Conservation (phyloP, 1,140 invertebrate species). For the Vanessa tameamea region DNA sequence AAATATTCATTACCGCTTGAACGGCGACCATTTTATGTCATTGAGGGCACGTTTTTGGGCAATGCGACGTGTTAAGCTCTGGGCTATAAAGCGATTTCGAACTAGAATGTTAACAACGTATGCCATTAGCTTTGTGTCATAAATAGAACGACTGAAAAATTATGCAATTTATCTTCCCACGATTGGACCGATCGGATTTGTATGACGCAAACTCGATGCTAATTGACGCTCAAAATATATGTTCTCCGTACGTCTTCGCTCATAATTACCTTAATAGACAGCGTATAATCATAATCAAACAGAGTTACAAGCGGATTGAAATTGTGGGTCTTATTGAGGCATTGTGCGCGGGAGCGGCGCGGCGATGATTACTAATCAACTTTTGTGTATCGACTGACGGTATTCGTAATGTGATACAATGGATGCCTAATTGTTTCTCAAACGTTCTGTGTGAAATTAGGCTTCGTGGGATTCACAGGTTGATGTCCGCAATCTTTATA, state of each 20-base stretch:
- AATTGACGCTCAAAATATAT: slow-evolving; percentile 64
- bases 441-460: slow-evolving; percentile 43
- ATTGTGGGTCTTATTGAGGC: slow-evolving; percentile 56
- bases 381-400: slow-evolving; percentile 52
- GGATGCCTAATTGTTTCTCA: slow-evolving; percentile 56
- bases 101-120: slow-evolving; percentile 18
- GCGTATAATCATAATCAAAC: slow-evolving; percentile 72
- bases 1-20: slow-evolving; percentile 70
- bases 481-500: slow-evolving; percentile 7
- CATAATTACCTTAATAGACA: slow-evolving; percentile 75
- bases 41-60: slow-evolving; percentile 57
- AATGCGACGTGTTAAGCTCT: slow-evolving; percentile 36
- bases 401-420: slow-evolving; percentile 54
- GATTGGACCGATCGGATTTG: slow-evolving; percentile 31
- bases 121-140: slow-evolving; percentile 14
- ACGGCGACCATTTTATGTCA: slow-evolving; percentile 61
- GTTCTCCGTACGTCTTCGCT: slow-evolving; percentile 51
- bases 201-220: slow-evolving; percentile 59
- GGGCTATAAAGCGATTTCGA: slow-evolving; percentile 42
- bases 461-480: slow-evolving; percentile 32
- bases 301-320: slow-evolving; percentile 70
- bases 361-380: slow-evolving; percentile 61
- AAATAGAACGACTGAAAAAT: not conserved
- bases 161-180: slow-evolving; percentile 51
- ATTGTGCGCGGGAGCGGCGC: slow-evolving; percentile 45